These are phyloP conservation scores for Sebastes steindachneri DNA, from an alignment of 2,797 vertebrate species.

Conservation along the genomic window DNA sequence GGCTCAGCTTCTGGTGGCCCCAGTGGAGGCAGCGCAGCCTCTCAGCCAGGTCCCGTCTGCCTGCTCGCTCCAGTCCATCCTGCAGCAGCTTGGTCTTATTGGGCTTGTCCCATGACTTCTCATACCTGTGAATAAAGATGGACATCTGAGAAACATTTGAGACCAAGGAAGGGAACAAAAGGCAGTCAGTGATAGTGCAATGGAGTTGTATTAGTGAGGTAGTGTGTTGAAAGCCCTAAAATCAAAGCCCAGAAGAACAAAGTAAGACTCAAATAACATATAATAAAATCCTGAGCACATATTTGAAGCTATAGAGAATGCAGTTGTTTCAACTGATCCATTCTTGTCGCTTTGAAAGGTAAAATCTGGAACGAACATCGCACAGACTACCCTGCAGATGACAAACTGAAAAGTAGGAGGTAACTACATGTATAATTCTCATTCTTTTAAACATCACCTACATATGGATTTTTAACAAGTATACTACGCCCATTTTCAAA, in stretches of 20 bases:
- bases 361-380: neutral
- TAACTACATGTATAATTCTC: too few relatives aligned
- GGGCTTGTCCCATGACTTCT: constrained; percentile 75
- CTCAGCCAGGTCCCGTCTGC: constrained; percentile 80
- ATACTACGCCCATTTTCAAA: too few relatives aligned
- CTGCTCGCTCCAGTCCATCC: constrained; percentile 78
- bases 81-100: constrained; percentile 85
- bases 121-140: constrained; percentile 60
- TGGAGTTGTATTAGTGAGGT: neutral
- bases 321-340: neutral
- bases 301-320: neutral
- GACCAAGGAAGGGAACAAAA: neutral
- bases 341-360: neutral
- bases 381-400: neutral
- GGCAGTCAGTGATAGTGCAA: neutral
- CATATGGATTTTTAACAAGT: neutral
- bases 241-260: neutral
- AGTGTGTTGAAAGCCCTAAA: neutral
- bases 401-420: neutral
- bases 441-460: too few relatives aligned
- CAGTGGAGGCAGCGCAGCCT: constrained; percentile 81
- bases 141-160: constrained; percentile 4
- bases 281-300: neutral
- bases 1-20: constrained; percentile 84
- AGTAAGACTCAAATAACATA: neutral